Percentiles rank a stretch among this genome's conserved stretches.
phyloP scores from a whole-genome alignment of 2,113 vertebrate species.

The Pelecanus crispus region DNA sequence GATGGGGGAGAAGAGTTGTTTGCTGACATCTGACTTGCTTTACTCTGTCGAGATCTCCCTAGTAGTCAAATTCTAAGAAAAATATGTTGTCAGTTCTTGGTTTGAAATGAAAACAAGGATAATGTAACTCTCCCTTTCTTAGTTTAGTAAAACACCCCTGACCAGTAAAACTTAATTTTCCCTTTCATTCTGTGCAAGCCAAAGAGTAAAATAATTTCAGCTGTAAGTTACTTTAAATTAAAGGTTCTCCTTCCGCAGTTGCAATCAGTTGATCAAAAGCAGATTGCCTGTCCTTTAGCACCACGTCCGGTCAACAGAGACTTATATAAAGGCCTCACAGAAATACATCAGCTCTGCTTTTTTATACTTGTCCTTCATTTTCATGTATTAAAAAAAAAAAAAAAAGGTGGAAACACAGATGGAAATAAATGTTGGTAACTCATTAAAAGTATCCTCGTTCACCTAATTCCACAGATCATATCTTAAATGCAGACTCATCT shows the following conservation, averaged over 20 bases:
- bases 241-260: slow-evolving; percentile 38
- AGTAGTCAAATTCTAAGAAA: slow-evolving; percentile 56
- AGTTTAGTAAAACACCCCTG: slow-evolving; percentile 44
- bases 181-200: slow-evolving; percentile 63
- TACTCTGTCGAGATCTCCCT: slow-evolving; percentile 42
- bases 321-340: slow-evolving; percentile 55
- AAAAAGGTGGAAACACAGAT: slow-evolving; percentile 10
- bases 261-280: slow-evolving; percentile 60
- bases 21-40: slow-evolving; percentile 95
- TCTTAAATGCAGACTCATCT: slow-evolving; percentile 12
- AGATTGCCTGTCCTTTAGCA: slow-evolving; percentile 59
- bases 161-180: slow-evolving; percentile 40
- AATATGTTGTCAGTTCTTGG: not conserved
- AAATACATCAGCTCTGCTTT: not conserved
- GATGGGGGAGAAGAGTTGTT: slow-evolving; percentile 88
- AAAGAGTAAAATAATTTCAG: slow-evolving; percentile 47
- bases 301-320: slow-evolving; percentile 16
- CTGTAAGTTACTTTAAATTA: slow-evolving; percentile 40
- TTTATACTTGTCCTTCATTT: slow-evolving; percentile 57
- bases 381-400: not conserved
- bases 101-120: not conserved
- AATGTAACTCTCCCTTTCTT: slow-evolving; percentile 47
- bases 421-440: not conserved
- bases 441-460: slow-evolving; percentile 8
- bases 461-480: slow-evolving; percentile 31